Conservation (phyloP, 1,140 invertebrate genomes). For the Arion vulgaris region DNA sequence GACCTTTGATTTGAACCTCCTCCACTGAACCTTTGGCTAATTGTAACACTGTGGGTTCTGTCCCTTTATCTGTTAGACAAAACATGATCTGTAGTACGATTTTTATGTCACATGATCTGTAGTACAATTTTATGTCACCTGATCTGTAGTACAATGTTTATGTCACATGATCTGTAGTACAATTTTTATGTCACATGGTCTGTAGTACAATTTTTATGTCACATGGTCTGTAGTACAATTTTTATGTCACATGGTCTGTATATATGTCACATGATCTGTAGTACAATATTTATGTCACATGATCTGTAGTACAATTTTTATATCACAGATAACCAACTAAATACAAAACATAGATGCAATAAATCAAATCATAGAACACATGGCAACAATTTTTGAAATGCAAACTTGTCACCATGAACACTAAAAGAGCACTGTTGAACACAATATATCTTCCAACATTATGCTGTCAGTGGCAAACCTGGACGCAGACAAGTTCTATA, state of each 20-base stretch:
- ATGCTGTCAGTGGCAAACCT: too few relatives aligned
- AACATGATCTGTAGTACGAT: neutral
- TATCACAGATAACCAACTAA: neutral
- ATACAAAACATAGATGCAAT: too few relatives aligned
- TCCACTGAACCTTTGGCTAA: slow-evolving; percentile 70
- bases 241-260: neutral
- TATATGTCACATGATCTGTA: neutral
- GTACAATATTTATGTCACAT: neutral
- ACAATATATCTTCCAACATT: too few relatives aligned
- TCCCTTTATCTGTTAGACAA: slow-evolving; percentile 56
- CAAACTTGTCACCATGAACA: too few relatives aligned
- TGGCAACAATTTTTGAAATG: too few relatives aligned
- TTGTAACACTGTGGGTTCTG: slow-evolving; percentile 65
- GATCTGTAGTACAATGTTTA: slow-evolving; percentile 49
- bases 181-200: neutral
- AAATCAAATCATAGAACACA: neutral
- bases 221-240: slow-evolving; percentile 55
- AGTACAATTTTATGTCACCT: slow-evolving; percentile 48
- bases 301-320: neutral
- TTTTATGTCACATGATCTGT: neutral
- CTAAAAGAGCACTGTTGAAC: too few relatives aligned
- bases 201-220: slow-evolving; percentile 35
- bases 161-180: neutral
- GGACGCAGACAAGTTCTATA: too few relatives aligned
- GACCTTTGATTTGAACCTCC: slow-evolving; percentile 68